Percentiles rank a stretch among this genome's conserved stretches.
Conservation (phyloP, 53 echinoderm and acorn worm genomes). For the Mesocentrotus franciscanus region DNA sequence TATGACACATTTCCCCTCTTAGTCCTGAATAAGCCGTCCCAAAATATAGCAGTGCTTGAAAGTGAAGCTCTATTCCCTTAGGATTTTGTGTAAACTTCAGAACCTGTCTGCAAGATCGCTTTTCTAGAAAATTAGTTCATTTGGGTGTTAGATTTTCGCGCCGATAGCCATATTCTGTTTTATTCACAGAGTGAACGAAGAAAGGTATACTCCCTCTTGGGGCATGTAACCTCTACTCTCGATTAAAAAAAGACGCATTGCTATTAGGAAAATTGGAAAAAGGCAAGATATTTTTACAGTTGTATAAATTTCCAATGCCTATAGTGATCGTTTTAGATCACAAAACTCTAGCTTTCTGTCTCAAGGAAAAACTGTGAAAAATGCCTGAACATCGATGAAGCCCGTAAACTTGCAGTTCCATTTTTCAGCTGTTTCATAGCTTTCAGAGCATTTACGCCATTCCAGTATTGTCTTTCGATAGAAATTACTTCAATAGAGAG, state of each 20-base stretch:
- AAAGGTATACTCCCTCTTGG: not conserved
- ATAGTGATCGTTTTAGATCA: not conserved
- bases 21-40: not conserved
- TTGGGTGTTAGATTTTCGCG: not conserved
- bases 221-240: not conserved
- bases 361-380: not conserved
- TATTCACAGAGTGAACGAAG: not conserved
- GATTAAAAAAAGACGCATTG: not conserved
- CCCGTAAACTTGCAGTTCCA: not conserved
- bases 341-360: not conserved
- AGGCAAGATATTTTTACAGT: not conserved
- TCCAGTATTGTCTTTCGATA: not conserved
- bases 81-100: not conserved
- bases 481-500: not conserved
- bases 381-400: not conserved
- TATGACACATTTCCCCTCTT: not conserved
- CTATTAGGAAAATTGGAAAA: conserved; percentile 9
- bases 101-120: not conserved
- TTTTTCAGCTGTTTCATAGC: not conserved
- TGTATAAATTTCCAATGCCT: not conserved
- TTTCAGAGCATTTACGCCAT: not conserved
- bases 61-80: not conserved
- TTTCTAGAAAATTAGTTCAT: not conserved
- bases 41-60: not conserved
- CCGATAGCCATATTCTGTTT: not conserved